Base-by-base conservation (phyloP, 64 coral and sea anemone genomes). In the Acropora yongei region DNA sequence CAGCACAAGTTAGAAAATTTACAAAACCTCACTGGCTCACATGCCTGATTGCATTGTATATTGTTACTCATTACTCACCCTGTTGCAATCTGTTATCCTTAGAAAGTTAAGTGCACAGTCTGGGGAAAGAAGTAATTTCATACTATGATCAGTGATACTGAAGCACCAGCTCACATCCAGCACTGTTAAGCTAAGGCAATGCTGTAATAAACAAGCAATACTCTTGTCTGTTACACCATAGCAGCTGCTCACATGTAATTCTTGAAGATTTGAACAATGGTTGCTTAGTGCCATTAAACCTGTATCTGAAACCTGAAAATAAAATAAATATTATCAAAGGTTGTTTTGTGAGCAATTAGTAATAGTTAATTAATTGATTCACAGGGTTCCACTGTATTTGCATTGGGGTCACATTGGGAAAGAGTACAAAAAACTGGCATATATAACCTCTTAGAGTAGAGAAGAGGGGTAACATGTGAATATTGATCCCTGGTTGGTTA, bases 171-270 rank as follows among this genome's bases (percentile, higher is more conserved):
- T 95, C 3, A 98, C 57, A 80, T 98, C 96, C 44, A 98, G 73
- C 47, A 92, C 96, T 87, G 41, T 89, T 72, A 98, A 77, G 8
- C 60, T n/a, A 39, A 53, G 58, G 43, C 93, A 90, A 41, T 80
- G 30, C 18, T 61, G 78, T 8, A 90, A 87, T 60, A 98, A 55
- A 57, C 66, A 44, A 78, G 57, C 55, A 1, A 98, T 67, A 40
- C 86, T 89, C 65, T 84, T 87, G 79, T 98, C 93, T 77, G 96
- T 93, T 30, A 98, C 90, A 79, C 96, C 96, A 93, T 98, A 98
- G 43, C 93, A 95, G 63, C 93, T 95, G 39, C 96, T 98, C 41
- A 98, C 96, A 90, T 79, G 66, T 4, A 98, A 46, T 55, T 95
- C 93, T 76, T 61, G 41, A 60, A 98, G 90, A 53, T 92, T 87